Evolutionary conservation across 2,888 invertebrate species (phyloP).

Genomic region (Leptinotarsa rubiginosa): DNA sequence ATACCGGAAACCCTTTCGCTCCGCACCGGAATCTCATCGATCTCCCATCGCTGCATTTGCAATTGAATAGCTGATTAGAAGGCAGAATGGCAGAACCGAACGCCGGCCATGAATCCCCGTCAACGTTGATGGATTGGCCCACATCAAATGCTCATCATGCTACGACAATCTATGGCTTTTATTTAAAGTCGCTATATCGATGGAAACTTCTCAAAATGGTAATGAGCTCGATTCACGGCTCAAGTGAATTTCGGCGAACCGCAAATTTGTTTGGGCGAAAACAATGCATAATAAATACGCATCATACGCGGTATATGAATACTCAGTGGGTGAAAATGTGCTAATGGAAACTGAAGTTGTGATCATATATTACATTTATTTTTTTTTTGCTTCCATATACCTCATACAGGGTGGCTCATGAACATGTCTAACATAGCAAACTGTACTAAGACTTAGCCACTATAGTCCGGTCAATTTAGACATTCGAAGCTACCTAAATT

Average conservation of each 20-base stretch:
- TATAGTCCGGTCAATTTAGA: too few species aligned
- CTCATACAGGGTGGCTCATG: too few species aligned
- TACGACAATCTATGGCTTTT: slow-evolving; percentile 56
- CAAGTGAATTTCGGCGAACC: slow-evolving; percentile 13
- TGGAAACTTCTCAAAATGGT: slow-evolving; percentile 31
- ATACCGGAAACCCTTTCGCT: slow-evolving; percentile 61
- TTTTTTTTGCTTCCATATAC: too few species aligned
- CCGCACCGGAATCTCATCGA: slow-evolving; percentile 62
- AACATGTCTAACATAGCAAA: too few species aligned
- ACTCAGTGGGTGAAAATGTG: background rate
- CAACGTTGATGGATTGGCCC: slow-evolving; percentile 63
- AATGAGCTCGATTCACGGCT: slow-evolving; percentile 10
- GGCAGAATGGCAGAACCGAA: slow-evolving; percentile 51
- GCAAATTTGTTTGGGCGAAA: slow-evolving; percentile 16
- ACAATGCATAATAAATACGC: slow-evolving; percentile 10
- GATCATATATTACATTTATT: background rate
- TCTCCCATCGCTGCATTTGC: slow-evolving; percentile 64
- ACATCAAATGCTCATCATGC: slow-evolving; percentile 64
- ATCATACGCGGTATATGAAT: background rate
- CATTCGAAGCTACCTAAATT: too few species aligned
- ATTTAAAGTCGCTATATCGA: slow-evolving; percentile 51
- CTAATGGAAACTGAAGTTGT: background rate
- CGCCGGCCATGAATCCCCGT: slow-evolving; percentile 64
- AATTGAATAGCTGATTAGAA: slow-evolving; percentile 66
- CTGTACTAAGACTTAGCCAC: too few species aligned